Base-by-base conservation (phyloP, 2,888 invertebrate species). In the Leptinotarsa tumamoca region DNA sequence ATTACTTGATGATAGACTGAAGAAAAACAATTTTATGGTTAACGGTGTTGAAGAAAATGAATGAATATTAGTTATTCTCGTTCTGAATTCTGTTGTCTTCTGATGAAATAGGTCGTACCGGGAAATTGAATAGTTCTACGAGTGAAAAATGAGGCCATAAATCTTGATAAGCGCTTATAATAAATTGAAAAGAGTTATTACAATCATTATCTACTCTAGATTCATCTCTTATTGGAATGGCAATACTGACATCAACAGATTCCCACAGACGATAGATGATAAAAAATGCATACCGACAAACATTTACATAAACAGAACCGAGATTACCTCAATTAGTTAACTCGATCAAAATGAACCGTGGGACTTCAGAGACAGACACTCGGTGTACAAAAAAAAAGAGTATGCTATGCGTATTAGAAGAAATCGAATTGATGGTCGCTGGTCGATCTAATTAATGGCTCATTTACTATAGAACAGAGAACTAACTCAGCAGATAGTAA, bases 271-370 rank as follows among this genome's bases (percentile, higher is more conserved):
- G 33, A n/a, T 17, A 63, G n/a, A 43, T 7, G 17, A 63, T 63
- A 43, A 63, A 63, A 63, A 63, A 63, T 18, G 63, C n/a, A 63
- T 63, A 63, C 43, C 63, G 18, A 33, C 33, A 63, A 33, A n/a
- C n/a, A 63, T 43, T 27, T 33, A 43, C 17, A 63, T n/a, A 17
- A 27, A 33, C 43, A 10, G 27, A 63, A 63, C 33, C 63, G n/a
- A 63, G 33, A 63, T 63, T 43, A 27, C n/a, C 33, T 63, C 63
- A 63, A 63, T 63, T 63, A 33, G 43, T 58, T 43, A 43, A 63
- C 27, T 63, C 17, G 63, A 27, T 63, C 63, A 17, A 33, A 27
- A 63, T 43, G 18, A 63, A 63, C 63, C 43, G 63, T 63, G 63
- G 63, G 63, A 63, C 33, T 63, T 17, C 17, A 17, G 14, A 63